Evolutionary conservation across 2,888 invertebrate species (phyloP), one percentile per base, ranked within the genome.

Genomic region (Suillia variegata): DNA sequence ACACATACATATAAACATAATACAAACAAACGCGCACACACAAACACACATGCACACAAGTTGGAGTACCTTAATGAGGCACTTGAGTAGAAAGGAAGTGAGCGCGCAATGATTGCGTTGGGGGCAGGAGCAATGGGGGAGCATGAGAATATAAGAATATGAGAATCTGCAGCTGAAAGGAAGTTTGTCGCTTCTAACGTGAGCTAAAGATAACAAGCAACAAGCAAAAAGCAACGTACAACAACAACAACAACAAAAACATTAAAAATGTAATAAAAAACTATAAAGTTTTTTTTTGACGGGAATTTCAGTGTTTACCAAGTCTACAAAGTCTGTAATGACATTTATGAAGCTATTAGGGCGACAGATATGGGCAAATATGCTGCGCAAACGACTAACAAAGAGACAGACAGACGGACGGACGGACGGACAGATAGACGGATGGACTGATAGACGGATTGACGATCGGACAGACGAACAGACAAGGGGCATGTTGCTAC

Each of bases 61-160:
- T 69, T 71, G 18, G 17, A 18, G 6, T 45, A 13, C 20, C n/a
- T n/a, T 38, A n/a, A n/a, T 38, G 38, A 8, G 10, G 38, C n/a
- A n/a, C n/a, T 38, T 38, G 38, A 4, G n/a, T n/a, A 38, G 18
- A n/a, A 38, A 45, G 45, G 45, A 45, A 45, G 20, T 45, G 45
- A 8, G 3, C 18, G 3, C 20, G 13, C 17, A 20, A 6, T 5
- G 20, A 13, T 18, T 3, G 10, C 5, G 18, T 6, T 5, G 45
- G 13, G 18, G 17, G 45, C 5, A 45, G 45, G 18, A 20, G 18
- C 18, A n/a, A n/a, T 45, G 38, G 13, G 15, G 38, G 12, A n/a
- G 38, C 15, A 8, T 6, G 31, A 31, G 31, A 6, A n/a, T n/a
- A 26, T 26, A 10, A 10, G 26, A 26, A 26, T 26, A 26, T 26